phyloP scores from a whole-genome alignment of 2,888 invertebrate species.

The Epistrophella euchroma region DNA sequence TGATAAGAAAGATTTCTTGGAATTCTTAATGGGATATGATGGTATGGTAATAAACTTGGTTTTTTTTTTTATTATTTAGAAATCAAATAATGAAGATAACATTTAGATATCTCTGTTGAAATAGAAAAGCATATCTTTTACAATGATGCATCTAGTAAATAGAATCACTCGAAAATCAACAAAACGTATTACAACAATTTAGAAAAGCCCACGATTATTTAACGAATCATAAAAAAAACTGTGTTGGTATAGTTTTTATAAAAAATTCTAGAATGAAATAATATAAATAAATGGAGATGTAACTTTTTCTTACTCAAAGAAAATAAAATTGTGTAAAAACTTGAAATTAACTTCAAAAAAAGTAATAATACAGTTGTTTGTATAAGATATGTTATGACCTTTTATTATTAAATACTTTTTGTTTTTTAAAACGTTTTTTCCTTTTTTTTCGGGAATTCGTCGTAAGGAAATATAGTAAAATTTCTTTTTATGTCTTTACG shows the following conservation, averaged over 20 bases:
- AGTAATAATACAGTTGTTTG: too few species aligned
- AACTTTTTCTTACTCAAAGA: too few species aligned
- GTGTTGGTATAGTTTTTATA: too few species aligned
- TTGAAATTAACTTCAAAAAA: too few species aligned
- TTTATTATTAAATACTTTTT: too few species aligned
- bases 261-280: background rate
- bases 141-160: background rate
- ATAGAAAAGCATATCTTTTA: background rate
- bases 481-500: too few species aligned
- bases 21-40: background rate
- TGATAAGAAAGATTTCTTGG: constrained; percentile 21
- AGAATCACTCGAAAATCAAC: background rate
- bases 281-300: background rate
- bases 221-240: background rate
- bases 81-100: constrained; percentile 1
- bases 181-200: background rate
- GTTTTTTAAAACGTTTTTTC: too few species aligned
- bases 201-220: background rate
- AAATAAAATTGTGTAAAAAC: too few species aligned
- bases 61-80: background rate
- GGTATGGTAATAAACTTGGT: constrained; percentile 4
- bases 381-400: too few species aligned
- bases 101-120: background rate
- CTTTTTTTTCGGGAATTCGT: too few species aligned
- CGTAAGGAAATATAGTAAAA: too few species aligned